A percentile compares a stretch with the other conserved stretches of the same genome.
These are phyloP conservation scores for Moxostoma hubbsi DNA, from an alignment of 2,797 vertebrate genomes.

Conservation along the genomic window DNA sequence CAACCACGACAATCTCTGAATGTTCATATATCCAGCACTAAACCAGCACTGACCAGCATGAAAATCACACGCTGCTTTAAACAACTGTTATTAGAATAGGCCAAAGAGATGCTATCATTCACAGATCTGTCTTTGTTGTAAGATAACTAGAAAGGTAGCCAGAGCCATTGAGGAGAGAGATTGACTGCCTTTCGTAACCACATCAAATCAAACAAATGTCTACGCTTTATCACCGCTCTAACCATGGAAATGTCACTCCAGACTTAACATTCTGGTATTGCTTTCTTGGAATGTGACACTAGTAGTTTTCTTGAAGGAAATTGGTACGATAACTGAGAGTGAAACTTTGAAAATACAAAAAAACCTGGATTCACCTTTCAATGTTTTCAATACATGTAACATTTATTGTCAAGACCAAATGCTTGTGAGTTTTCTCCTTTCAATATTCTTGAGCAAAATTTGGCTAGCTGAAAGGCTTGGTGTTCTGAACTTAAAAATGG, in stretches of 20 bases:
- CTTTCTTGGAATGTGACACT: constrained; percentile 11
- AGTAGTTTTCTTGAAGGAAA: constrained; percentile 13
- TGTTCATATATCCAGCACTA: no score
- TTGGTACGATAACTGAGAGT: constrained; percentile 1
- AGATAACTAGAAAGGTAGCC: not conserved
- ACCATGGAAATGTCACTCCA: constrained; percentile 22
- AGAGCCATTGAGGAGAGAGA: not conserved
- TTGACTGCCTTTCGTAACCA: not conserved
- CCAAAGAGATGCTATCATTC: not conserved
- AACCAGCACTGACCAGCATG: no score
- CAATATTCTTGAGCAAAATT: not conserved
- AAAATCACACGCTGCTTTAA: no score
- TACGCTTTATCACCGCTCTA: not conserved
- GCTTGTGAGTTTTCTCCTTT: constrained; percentile 8
- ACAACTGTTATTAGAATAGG: no score
- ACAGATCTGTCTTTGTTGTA: constrained; percentile 5
- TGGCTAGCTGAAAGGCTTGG: constrained; percentile 5
- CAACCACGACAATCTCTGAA: no score
- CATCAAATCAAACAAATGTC: constrained; percentile 4
- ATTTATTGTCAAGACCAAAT: constrained; percentile 10
- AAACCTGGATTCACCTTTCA: not conserved
- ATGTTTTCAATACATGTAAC: constrained; percentile 13
- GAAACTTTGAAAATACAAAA: not conserved
- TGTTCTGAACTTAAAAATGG: constrained; percentile 32
- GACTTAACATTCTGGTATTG: not conserved